phyloP scores from a whole-genome alignment of 2,888 invertebrate species.

The Acleris laterana region DNA sequence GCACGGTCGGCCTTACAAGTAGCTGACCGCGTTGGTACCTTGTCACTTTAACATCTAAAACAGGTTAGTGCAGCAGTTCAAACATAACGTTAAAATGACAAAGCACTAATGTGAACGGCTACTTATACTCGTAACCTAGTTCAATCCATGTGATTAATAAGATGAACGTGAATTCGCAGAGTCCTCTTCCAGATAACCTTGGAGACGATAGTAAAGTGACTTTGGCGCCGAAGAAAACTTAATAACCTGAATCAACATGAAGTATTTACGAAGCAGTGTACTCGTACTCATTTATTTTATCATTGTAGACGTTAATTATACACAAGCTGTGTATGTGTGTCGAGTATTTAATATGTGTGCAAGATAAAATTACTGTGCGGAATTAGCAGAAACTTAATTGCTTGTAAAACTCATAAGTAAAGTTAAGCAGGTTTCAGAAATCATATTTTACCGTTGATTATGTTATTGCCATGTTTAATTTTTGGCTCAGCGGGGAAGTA shows the following conservation, averaged over 20 bases:
- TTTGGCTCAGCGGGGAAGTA: not conserved
- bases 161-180: not conserved
- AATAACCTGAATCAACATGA: not conserved
- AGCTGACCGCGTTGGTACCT: too few relatives aligned
- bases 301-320: not conserved
- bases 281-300: not conserved
- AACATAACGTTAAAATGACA: too few relatives aligned
- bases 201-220: not conserved
- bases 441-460: conserved; percentile 4
- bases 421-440: not conserved
- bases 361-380: not conserved
- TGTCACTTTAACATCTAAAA: too few relatives aligned
- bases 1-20: too few relatives aligned
- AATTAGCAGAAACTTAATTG: conserved; percentile 1
- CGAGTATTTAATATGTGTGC: not conserved
- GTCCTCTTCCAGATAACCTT: not conserved
- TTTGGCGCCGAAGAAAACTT: not conserved
- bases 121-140: too few relatives aligned
- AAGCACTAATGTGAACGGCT: too few relatives aligned
- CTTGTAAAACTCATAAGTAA: not conserved
- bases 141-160: too few relatives aligned
- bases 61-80: too few relatives aligned
- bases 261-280: not conserved
- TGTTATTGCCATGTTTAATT: conserved; percentile 3
- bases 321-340: not conserved